A percentile compares a stretch with the other conserved stretches of the same genome.
phyloP scores from a whole-genome alignment of 2,888 invertebrate species.

The Macaria liturata region DNA sequence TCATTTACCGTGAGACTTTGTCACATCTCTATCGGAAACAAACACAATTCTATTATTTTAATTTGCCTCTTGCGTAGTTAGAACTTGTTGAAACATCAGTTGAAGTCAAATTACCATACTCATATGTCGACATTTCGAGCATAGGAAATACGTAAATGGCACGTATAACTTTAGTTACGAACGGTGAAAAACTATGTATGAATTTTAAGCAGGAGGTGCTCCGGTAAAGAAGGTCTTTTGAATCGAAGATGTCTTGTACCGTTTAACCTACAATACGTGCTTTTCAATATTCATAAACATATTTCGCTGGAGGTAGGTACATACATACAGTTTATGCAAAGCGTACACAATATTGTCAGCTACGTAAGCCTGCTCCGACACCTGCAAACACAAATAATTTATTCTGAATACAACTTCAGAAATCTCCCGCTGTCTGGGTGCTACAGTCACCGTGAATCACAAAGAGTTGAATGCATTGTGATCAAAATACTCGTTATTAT shows the following conservation, averaged over 20 bases:
- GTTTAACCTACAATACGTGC: slow-evolving; percentile 38
- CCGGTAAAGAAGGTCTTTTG: slow-evolving; percentile 21
- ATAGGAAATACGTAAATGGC: slow-evolving; percentile 5
- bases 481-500: slow-evolving; percentile 33
- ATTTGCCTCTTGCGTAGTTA: no score
- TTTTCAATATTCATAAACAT: slow-evolving; percentile 44
- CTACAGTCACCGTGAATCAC: slow-evolving; percentile 40
- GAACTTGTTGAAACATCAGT: no score
- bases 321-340: slow-evolving; percentile 25
- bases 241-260: slow-evolving; percentile 24
- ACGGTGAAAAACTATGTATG: slow-evolving; percentile 19
- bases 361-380: slow-evolving; percentile 34
- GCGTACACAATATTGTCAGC: slow-evolving; percentile 32
- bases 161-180: slow-evolving; percentile 2
- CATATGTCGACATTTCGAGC: slow-evolving; percentile 12
- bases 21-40: no score
- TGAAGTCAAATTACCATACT: not conserved
- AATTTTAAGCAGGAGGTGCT: slow-evolving; percentile 26
- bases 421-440: slow-evolving; percentile 36
- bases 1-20: slow-evolving; percentile 44
- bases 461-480: slow-evolving; percentile 31
- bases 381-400: slow-evolving; percentile 47
- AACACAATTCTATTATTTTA: no score
- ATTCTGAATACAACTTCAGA: slow-evolving; percentile 45
- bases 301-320: slow-evolving; percentile 32